These are phyloP conservation scores for Diplodus sargus DNA, from an alignment of 2,797 vertebrate species.

Conservation along the genomic window DNA sequence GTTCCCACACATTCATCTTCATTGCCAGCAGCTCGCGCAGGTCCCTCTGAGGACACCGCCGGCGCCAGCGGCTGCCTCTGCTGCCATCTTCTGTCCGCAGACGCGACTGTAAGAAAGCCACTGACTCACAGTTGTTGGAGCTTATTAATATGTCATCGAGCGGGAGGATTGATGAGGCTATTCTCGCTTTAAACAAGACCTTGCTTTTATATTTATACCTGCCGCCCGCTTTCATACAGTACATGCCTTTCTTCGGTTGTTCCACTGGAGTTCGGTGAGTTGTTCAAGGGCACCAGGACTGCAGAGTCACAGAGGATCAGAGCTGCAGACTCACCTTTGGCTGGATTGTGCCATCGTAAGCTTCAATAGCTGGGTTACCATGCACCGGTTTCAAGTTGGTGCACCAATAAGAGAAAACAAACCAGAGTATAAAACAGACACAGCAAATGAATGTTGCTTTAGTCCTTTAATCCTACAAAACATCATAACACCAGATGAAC, in stretches of 20 bases:
- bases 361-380: not conserved
- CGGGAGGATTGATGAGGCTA: not conserved
- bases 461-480: too few relatives aligned
- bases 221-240: not conserved
- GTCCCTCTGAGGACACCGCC: conserved; percentile 13
- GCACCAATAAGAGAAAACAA: too few relatives aligned
- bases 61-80: conserved; percentile 51
- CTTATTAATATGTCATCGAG: not conserved
- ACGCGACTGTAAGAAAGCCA: conserved; percentile 1
- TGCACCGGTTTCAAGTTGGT: not conserved
- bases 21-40: conserved; percentile 38
- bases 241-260: not conserved
- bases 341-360: not conserved
- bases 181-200: not conserved
- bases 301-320: too few relatives aligned
- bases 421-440: too few relatives aligned
- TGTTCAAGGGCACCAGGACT: not conserved
- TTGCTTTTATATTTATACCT: not conserved
- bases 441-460: too few relatives aligned
- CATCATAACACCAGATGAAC: too few relatives aligned
- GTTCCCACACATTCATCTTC: conserved; percentile 61
- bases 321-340: not conserved
- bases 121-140: not conserved
- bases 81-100: conserved; percentile 71
- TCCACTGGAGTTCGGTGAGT: not conserved